A percentile compares a stretch with the other conserved stretches of the same genome.
Evolutionary conservation across 2,797 vertebrate genomes (phyloP).

Genomic region (Hapalemur alaotrensis): DNA sequence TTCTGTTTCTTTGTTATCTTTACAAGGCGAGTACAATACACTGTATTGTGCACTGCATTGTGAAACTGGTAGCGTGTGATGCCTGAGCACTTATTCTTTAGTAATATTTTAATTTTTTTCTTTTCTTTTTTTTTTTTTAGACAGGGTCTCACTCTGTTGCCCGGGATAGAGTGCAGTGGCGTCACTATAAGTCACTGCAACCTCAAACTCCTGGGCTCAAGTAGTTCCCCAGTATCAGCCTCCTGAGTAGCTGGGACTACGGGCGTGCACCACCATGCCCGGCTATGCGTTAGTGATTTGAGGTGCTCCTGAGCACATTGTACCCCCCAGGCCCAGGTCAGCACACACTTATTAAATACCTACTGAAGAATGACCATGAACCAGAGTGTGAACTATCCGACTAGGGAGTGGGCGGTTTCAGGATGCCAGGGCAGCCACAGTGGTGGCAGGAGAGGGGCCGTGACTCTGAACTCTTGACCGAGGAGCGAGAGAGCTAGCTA

Average conservation of each 20-base stretch:
- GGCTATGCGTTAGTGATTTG: background rate
- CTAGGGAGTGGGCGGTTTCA: accelerated
- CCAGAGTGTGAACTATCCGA: background rate
- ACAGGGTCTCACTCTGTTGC: no score
- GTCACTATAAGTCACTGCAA: no score
- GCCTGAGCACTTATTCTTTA: background rate
- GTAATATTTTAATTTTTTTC: background rate
- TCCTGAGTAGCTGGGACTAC: no score
- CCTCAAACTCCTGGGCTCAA: no score
- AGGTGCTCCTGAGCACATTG: background rate
- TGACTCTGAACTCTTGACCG: background rate
- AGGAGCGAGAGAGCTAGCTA: background rate
- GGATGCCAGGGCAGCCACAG: background rate
- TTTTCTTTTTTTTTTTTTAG: no score
- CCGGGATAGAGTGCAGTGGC: no score
- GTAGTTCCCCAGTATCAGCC: accelerated
- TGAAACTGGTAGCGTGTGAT: accelerated
- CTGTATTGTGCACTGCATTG: background rate
- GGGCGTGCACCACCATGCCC: no score
- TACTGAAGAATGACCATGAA: background rate
- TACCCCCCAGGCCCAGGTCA: no score
- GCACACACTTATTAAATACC: background rate
- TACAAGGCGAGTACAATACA: background rate
- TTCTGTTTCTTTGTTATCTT: background rate
- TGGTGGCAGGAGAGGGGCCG: accelerated